These are phyloP conservation scores for Bacillus rossius DNA, from an alignment of 1,140 invertebrate species.

Conservation along the genomic window DNA sequence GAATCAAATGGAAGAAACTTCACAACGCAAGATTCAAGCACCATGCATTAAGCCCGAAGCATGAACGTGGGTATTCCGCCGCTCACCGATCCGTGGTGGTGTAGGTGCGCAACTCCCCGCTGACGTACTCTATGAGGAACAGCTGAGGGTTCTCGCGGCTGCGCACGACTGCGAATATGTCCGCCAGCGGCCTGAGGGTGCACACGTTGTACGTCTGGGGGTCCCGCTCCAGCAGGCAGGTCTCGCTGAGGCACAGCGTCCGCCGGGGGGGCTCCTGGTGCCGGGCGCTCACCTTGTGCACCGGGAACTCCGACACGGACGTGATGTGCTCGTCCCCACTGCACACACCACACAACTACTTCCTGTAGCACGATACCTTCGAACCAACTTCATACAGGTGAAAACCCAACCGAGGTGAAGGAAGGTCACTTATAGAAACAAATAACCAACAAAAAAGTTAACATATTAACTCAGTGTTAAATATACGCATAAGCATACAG, in stretches of 20 bases:
- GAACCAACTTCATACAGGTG: too few relatives aligned
- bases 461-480: too few relatives aligned
- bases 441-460: too few relatives aligned
- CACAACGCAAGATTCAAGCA: too few relatives aligned
- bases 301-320: constrained; percentile 86
- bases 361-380: not conserved
- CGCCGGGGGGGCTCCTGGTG: constrained; percentile 75
- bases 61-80: too few relatives aligned
- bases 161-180: constrained; percentile 88
- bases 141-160: constrained; percentile 88
- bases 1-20: too few relatives aligned
- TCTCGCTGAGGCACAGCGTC: constrained; percentile 92
- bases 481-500: too few relatives aligned
- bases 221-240: constrained; percentile 93
- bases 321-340: constrained; percentile 85
- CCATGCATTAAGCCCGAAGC: too few relatives aligned
- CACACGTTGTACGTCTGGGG: constrained; percentile 91
- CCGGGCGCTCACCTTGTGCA: constrained; percentile 77
- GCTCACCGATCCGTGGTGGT: constrained; percentile 72
- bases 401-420: too few relatives aligned
- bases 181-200: constrained; percentile 80
- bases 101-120: constrained; percentile 83
- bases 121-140: constrained; percentile 92
- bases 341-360: constrained; percentile 10
- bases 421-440: too few relatives aligned